Conservation (phyloP, 2,888 invertebrate species). For the Arctia plantaginis region DNA sequence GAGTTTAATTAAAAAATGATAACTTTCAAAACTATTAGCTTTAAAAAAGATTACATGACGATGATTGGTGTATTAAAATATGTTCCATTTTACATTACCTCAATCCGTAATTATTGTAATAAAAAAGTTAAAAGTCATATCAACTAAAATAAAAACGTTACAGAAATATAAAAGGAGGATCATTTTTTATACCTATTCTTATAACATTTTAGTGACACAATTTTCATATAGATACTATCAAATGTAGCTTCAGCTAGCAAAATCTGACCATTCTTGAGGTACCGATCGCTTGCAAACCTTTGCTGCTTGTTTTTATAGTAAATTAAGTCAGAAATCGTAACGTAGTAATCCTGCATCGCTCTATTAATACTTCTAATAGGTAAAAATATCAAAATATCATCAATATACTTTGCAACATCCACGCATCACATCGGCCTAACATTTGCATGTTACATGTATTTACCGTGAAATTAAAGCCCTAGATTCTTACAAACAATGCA, state of each 20-base stretch:
- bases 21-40: no score
- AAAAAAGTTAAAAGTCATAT: no score
- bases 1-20: no score
- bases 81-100: neutral
- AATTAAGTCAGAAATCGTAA: neutral
- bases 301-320: neutral
- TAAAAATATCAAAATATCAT: neutral
- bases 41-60: neutral
- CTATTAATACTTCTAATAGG: conserved; percentile 10
- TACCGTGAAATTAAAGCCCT: no score
- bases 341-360: conserved; percentile 19
- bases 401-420: no score
- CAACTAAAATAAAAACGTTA: no score
- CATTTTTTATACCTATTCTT: no score
- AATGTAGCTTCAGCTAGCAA: neutral
- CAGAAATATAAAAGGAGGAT: no score
- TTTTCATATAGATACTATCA: neutral
- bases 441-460: no score
- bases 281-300: neutral
- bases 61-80: neutral
- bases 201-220: no score
- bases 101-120: neutral
- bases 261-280: neutral
- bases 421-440: no score
- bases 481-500: no score